These are phyloP conservation scores for Mustela nigripes DNA, from an alignment of 2,113 vertebrate species.

Conservation along the genomic window DNA sequence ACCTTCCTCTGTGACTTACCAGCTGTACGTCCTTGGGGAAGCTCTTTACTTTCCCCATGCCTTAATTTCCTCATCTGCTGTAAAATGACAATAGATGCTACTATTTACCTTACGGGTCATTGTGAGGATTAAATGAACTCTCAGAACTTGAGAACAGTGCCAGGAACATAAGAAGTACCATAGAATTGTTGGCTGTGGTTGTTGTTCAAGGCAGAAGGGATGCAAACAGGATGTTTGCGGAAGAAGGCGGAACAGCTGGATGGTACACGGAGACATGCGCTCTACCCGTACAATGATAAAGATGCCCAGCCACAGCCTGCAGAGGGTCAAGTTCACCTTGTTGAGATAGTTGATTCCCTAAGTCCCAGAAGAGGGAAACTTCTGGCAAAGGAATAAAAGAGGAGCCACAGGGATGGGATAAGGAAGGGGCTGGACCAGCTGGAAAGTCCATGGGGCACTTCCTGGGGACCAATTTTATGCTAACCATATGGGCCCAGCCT, in stretches of 20 bases:
- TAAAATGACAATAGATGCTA: slow-evolving; percentile 9
- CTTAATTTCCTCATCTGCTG: neutral
- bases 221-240: neutral
- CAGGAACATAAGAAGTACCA: neutral
- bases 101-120: neutral
- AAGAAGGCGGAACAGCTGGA: neutral
- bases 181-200: neutral
- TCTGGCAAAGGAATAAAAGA: neutral
- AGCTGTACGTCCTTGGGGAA: slow-evolving; percentile 19
- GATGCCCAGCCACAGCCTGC: neutral
- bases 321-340: neutral
- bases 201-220: neutral
- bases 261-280: neutral
- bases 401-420: neutral
- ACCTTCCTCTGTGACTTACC: neutral
- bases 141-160: neutral
- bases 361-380: neutral
- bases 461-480: neutral
- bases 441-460: neutral
- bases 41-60: slow-evolving; percentile 41
- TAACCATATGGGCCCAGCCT: neutral
- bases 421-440: neutral
- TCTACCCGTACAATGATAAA: neutral
- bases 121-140: neutral
- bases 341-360: neutral